Conservation (phyloP, 2,797 vertebrate genomes). For the Macrochelys suwanniensis region DNA sequence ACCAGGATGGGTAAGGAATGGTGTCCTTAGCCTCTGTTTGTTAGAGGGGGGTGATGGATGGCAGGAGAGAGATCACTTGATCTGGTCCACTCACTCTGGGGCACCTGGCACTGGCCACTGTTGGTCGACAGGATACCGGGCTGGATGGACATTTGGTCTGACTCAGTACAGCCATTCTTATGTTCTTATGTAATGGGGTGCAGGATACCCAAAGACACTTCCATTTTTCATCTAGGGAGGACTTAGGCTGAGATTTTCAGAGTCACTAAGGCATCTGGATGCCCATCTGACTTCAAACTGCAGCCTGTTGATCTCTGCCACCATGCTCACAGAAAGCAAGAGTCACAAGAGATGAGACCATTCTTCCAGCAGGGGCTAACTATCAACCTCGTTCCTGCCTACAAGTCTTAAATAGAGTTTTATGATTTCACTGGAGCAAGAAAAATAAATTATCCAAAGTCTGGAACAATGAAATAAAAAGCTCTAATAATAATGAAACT, state of each 20-base stretch:
- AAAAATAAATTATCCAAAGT: not conserved
- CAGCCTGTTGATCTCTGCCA: not conserved
- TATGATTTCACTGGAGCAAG: not conserved
- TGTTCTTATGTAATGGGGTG: too few relatives aligned
- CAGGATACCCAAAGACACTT: not conserved
- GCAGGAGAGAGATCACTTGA: too few relatives aligned
- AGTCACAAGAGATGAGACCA: not conserved
- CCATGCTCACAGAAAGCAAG: not conserved
- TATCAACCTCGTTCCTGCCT: not conserved
- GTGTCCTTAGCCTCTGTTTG: too few relatives aligned
- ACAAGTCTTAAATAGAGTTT: not conserved
- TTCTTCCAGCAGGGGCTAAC: not conserved
- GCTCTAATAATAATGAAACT: not conserved
- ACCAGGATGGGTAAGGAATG: too few relatives aligned
- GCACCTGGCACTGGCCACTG: too few relatives aligned
- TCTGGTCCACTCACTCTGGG: too few relatives aligned
- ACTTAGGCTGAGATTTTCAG: not conserved
- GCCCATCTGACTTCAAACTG: not conserved
- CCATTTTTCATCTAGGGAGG: not conserved
- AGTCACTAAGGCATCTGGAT: not conserved
- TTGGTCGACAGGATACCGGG: too few relatives aligned
- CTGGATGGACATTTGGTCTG: too few relatives aligned
- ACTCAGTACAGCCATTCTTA: too few relatives aligned
- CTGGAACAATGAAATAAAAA: not conserved
- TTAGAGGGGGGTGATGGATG: too few relatives aligned